These are phyloP conservation scores for Melieria crassipennis DNA, from an alignment of 2,888 invertebrate species.

Conservation along the genomic window DNA sequence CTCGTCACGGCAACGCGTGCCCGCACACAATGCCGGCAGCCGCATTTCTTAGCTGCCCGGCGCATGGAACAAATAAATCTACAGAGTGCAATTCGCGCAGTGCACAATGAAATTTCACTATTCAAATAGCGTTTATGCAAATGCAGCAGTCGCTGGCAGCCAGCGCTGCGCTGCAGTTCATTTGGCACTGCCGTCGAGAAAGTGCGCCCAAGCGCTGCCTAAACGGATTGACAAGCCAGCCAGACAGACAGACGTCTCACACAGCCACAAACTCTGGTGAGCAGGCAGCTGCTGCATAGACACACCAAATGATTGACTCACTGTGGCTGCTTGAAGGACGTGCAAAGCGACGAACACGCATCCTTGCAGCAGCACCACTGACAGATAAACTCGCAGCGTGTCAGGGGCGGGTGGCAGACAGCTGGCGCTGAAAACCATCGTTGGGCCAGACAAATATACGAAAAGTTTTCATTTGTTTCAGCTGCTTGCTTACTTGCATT, in stretches of 20 bases:
- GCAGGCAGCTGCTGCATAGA: no score
- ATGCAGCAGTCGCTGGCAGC: slow-evolving; percentile 18
- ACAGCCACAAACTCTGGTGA: no score
- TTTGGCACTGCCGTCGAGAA: no score
- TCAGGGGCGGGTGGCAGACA: no score
- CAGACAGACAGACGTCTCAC: no score
- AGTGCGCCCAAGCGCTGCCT: slow-evolving; percentile 7
- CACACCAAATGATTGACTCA: no score
- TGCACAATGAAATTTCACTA: slow-evolving; percentile 25
- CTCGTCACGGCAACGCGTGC: background rate
- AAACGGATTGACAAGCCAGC: no score
- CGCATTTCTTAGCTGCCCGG: slow-evolving; percentile 1
- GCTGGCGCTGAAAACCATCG: background rate
- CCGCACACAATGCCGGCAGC: slow-evolving; percentile 17
- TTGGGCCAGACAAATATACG: slow-evolving; percentile 22
- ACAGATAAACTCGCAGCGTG: background rate
- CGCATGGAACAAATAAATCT: slow-evolving; percentile 21
- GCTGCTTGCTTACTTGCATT: background rate
- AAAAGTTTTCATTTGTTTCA: slow-evolving; percentile 27
- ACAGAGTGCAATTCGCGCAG: slow-evolving; percentile 3
- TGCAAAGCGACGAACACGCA: background rate
- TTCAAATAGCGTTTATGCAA: slow-evolving; percentile 36
- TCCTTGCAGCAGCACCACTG: background rate
- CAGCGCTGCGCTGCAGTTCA: background rate
- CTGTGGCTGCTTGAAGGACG: no score